Evolutionary conservation across 2,888 invertebrate genomes (phyloP), one percentile per base, ranked within the genome.

Genomic region (Coecobrya sp.): DNA sequence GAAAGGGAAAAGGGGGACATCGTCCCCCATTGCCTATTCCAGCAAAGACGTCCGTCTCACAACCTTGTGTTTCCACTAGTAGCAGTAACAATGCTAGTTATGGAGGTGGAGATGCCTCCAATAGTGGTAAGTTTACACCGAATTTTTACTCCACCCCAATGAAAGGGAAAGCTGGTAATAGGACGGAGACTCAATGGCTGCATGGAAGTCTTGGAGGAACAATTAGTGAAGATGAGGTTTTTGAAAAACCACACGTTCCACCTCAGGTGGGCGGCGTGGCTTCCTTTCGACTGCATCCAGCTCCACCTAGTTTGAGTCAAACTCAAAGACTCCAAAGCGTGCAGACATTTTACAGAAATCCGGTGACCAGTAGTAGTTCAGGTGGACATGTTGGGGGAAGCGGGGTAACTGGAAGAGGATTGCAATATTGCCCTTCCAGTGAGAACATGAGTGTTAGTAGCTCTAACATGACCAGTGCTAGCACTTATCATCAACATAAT

Each of bases 301-400:
- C 49, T 0, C 79, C 86, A 8, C 62, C 76, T 1, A 85, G 25
- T 27, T 11, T 82, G 19, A 76, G 49, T 42, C 76, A 76, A 49
- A 22, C 22, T n/a, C 49, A n/a, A 11, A 73, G 65, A 27, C 25
- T 36, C 8, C 36, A 70, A n/a, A 85, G 84, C n/a, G 45, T 55
- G n/a, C 73, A 90, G 10, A 86, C 86, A 42, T 91, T 86, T 79
- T 91, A 86, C 27, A 79, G 86, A 19, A 86, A 91, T 42, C 68
- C 90, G 11, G n/a, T 27, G 11, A 52, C 19, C 5, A 30, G 5
- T 13, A 30, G 36, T 8, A 10, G 62, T n/a, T 0, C 70, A 25
- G 25, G 13, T 2, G 76, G 42, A 27, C 0, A 68, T 11, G 25
- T 2, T 8, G 68, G 76, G 16, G 68, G 27, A 68, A 16, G 68